A percentile compares a stretch with the other conserved stretches of the same genome.
These are phyloP conservation scores for Falco columbarius DNA, from an alignment of 2,797 vertebrate genomes.

Conservation along the genomic window DNA sequence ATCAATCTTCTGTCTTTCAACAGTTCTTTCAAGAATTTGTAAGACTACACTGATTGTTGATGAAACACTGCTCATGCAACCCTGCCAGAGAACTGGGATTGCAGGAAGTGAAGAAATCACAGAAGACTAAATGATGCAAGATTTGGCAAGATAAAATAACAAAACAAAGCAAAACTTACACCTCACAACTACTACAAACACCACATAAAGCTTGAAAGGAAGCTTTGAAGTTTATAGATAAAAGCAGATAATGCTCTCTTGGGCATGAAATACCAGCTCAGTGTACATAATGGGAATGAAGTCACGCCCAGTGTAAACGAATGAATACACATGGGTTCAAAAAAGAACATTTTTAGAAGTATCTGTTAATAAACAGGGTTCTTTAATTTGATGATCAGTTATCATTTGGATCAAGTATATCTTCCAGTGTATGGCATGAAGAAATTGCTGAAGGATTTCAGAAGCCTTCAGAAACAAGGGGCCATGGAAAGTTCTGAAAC, in stretches of 20 bases:
- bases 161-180: neutral
- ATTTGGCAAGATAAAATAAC: slow-evolving; percentile 12
- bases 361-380: neutral
- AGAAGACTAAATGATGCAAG: neutral
- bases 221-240: slow-evolving; percentile 5
- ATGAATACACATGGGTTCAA: neutral
- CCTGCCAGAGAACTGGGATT: neutral
- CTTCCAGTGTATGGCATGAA: accelerated
- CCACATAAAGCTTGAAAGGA: neutral
- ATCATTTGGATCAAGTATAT: accelerated
- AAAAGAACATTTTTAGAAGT: neutral
- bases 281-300: neutral
- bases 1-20: neutral
- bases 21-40: neutral
- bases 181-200: neutral
- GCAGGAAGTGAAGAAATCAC: slow-evolving; percentile 49
- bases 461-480: neutral
- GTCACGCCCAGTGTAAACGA: neutral
- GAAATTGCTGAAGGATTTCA: neutral
- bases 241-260: slow-evolving; percentile 4
- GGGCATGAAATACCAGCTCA: neutral
- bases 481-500: neutral
- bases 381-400: neutral
- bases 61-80: neutral
- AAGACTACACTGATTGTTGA: neutral